Conservation (phyloP, 2,113 vertebrate genomes). For the Cygnus atratus region DNA sequence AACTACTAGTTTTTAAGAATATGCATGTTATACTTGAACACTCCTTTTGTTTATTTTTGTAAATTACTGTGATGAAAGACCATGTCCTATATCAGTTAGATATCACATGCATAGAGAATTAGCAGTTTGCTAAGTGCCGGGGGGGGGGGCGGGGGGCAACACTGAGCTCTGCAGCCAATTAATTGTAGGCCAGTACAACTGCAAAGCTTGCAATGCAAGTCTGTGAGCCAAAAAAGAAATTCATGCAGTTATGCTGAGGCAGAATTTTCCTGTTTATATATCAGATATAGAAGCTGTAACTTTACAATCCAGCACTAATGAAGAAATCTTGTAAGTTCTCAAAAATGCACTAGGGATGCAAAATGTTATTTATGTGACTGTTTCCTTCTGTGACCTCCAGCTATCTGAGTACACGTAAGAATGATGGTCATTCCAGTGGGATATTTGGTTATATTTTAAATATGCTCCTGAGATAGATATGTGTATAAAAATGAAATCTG, state of each 20-base stretch:
- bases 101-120: neutral
- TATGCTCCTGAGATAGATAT: neutral
- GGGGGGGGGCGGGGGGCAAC: neutral
- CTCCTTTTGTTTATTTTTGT: rapidly evolving
- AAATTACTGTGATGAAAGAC: neutral
- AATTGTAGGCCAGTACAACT: neutral
- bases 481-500: neutral
- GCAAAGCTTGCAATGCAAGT: neutral
- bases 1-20: neutral
- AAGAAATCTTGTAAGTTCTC: neutral
- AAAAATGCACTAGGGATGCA: neutral
- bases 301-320: neutral
- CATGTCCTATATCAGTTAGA: neutral
- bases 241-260: neutral
- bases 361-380: neutral
- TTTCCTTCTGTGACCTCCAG: neutral
- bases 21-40: neutral
- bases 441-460: neutral
- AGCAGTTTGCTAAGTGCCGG: neutral
- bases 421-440: neutral
- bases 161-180: neutral
- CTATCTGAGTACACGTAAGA: neutral
- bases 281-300: neutral
- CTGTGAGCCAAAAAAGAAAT: neutral
- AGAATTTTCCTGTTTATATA: neutral